These are phyloP conservation scores for Caenorhabditis sp. DNA, from an alignment of 2,888 invertebrate genomes.

Conservation along the genomic window DNA sequence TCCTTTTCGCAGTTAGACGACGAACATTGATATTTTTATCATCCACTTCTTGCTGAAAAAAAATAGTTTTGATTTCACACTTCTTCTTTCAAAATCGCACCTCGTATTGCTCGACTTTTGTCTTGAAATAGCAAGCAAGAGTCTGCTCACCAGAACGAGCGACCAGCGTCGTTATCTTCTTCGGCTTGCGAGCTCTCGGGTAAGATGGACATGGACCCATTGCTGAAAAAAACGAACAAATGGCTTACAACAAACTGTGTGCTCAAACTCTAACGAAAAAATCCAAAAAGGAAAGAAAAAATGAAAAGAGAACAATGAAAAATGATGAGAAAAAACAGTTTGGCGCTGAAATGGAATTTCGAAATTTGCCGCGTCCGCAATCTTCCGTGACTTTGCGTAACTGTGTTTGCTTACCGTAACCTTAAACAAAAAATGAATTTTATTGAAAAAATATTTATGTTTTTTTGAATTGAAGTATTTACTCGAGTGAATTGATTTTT, in stretches of 20 bases:
- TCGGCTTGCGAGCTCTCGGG: too few species aligned
- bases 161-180: too few species aligned
- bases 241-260: too few species aligned
- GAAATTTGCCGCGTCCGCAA: conserved; percentile 1
- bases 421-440: too few species aligned
- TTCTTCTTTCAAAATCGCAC: not conserved
- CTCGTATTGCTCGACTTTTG: not conserved
- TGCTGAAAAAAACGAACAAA: too few species aligned
- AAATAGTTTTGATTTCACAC: not conserved
- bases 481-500: too few species aligned
- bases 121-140: not conserved
- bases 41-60: conserved; percentile 89
- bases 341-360: not conserved
- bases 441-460: too few species aligned
- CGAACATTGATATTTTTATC: conserved; percentile 98
- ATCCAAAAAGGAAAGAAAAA: not conserved
- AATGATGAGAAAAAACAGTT: not conserved
- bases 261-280: too few species aligned
- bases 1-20: conserved; percentile 96
- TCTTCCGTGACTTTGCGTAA: not conserved
- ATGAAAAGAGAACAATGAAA: not conserved
- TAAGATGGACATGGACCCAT: too few species aligned
- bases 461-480: too few species aligned
- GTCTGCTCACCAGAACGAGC: too few species aligned
- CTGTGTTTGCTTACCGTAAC: conserved; percentile 9